These are phyloP conservation scores for Heteromormyrus szaboi DNA, from an alignment of 2,797 vertebrate species.

Conservation along the genomic window DNA sequence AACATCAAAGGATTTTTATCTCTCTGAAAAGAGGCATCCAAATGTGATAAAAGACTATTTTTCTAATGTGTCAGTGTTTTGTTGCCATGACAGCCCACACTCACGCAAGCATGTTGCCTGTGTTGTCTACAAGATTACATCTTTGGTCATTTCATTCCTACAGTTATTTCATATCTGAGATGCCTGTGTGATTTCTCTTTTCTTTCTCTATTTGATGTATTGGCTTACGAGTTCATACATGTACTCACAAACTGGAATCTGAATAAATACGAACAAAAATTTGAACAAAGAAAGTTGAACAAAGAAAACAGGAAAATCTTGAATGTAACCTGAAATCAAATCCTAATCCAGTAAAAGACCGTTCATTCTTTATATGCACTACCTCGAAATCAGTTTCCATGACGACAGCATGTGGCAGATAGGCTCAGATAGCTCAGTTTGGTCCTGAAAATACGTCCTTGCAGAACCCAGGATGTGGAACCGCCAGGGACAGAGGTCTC, in stretches of 20 bases:
- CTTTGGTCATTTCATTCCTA: background rate
- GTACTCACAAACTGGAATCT: background rate
- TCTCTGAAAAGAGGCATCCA: background rate
- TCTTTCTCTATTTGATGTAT: background rate
- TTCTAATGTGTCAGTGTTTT: background rate
- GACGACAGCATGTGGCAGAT: conserved; percentile 41
- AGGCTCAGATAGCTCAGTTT: conserved; percentile 29
- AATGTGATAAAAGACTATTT: background rate
- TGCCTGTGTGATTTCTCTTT: background rate
- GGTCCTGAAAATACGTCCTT: conserved; percentile 48
- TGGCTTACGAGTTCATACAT: background rate
- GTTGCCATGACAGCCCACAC: background rate
- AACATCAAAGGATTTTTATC: background rate
- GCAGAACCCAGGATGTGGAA: conserved; percentile 5
- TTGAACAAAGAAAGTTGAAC: background rate
- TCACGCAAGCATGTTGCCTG: background rate
- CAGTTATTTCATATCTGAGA: background rate
- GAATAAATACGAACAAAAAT: background rate
- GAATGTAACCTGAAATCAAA: background rate
- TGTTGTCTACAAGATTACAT: background rate
- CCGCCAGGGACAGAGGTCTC: conserved; percentile 22
- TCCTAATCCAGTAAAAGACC: background rate
- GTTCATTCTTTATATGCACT: background rate
- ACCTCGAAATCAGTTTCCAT: conserved; percentile 44
- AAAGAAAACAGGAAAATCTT: background rate